These are phyloP conservation scores for Cremastobaeus sp. DNA, from an alignment of 2,888 invertebrate genomes.

Conservation along the genomic window DNA sequence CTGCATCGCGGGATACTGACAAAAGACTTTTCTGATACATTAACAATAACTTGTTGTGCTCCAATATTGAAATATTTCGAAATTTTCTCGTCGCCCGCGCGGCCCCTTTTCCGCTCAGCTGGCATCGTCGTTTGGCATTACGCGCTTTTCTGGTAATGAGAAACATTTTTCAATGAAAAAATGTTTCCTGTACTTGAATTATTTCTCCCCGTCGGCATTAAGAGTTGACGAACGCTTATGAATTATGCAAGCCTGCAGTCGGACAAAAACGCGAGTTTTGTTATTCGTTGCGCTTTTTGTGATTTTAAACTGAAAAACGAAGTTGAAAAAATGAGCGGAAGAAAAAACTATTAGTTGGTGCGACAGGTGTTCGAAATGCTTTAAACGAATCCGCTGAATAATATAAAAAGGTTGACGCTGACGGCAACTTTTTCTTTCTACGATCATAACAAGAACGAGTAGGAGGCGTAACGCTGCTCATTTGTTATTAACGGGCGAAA, in stretches of 20 bases:
- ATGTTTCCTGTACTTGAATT: no score
- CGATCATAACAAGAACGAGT: constrained; percentile 76
- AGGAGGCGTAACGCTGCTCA: constrained; percentile 71
- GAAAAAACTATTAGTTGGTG: constrained; percentile 50
- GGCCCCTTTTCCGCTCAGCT: no score
- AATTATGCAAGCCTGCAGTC: no score
- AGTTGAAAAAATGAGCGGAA: neutral
- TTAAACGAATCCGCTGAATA: constrained; percentile 75
- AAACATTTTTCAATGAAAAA: no score
- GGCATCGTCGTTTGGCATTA: no score
- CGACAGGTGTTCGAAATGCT: constrained; percentile 73
- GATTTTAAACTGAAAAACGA: constrained; percentile 11
- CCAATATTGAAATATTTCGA: neutral
- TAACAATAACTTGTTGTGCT: constrained; percentile 8
- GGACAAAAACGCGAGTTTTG: neutral
- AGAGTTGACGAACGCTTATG: no score
- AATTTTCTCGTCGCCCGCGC: neutral
- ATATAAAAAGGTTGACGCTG: constrained; percentile 74
- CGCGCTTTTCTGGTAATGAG: no score
- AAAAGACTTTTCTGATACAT: constrained; percentile 46
- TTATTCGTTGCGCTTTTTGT: constrained; percentile 6
- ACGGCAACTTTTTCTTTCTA: constrained; percentile 70
- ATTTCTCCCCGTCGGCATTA: no score
- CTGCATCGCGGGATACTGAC: constrained; percentile 45
- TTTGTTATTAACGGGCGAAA: constrained; percentile 76